A percentile compares a stretch with the other conserved stretches of the same genome.
Evolutionary conservation across 2,113 vertebrate species (phyloP).

Genomic region (Tamias sibiricus): DNA sequence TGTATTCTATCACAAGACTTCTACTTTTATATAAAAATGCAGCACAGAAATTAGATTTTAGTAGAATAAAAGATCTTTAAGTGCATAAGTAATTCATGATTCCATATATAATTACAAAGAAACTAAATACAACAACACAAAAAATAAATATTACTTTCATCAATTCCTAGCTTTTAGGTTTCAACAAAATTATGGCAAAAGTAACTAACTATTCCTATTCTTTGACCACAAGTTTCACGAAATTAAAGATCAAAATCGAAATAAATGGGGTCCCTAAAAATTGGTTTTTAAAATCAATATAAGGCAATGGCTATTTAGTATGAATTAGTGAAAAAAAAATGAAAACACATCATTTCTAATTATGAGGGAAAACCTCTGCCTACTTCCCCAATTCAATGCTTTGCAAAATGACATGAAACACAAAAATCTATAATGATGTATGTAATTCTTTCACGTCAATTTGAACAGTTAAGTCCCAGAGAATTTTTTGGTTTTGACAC

Average conservation of each 20-base stretch:
- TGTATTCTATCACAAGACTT: background rate
- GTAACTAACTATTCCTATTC: background rate
- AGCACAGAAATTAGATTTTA: background rate
- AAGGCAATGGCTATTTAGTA: background rate
- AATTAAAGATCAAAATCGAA: slow-evolving; percentile 57
- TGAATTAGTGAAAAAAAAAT: background rate
- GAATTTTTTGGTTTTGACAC: background rate
- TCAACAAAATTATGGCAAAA: slow-evolving; percentile 46
- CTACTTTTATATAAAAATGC: slow-evolving; percentile 6
- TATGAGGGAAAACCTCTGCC: background rate
- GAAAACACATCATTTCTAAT: background rate
- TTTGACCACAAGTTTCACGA: background rate
- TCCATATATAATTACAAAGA: background rate
- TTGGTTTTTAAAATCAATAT: slow-evolving; percentile 6
- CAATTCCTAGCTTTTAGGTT: background rate
- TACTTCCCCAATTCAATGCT: background rate
- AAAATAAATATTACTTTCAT: background rate
- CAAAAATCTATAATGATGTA: background rate
- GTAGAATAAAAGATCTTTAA: background rate
- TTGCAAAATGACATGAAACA: background rate
- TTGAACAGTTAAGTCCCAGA: background rate
- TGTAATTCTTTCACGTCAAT: background rate
- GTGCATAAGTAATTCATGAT: background rate
- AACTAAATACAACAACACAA: background rate
- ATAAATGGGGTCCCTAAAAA: background rate